These are phyloP conservation scores for Crypturellus tataupa DNA, from an alignment of 2,797 vertebrate genomes.

Conservation along the genomic window DNA sequence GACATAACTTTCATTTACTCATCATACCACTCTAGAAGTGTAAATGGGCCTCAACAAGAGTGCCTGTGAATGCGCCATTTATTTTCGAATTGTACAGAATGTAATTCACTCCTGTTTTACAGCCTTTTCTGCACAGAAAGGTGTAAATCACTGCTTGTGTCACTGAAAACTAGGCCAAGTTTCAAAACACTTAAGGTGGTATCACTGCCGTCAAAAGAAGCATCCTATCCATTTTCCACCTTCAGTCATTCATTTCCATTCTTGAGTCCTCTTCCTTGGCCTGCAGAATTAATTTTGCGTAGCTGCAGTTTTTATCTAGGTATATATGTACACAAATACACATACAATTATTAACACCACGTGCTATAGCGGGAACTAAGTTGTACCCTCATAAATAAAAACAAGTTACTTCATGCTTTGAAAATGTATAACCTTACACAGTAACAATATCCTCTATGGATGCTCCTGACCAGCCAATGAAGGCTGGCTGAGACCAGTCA, in stretches of 20 bases:
- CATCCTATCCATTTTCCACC: not conserved
- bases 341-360: not conserved
- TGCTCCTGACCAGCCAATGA: not conserved
- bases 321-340: not conserved
- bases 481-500: not conserved
- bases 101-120: constrained; percentile 59
- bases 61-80: constrained; percentile 43
- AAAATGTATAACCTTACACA: not conserved
- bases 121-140: constrained; percentile 27
- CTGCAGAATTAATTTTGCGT: not conserved
- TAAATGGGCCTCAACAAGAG: constrained; percentile 51
- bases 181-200: not conserved
- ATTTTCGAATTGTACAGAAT: constrained; percentile 55
- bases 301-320: not conserved
- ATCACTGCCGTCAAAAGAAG: not conserved
- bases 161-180: constrained; percentile 12
- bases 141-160: constrained; percentile 43
- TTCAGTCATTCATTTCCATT: not conserved
- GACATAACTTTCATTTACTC: constrained; percentile 52
- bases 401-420: not conserved
- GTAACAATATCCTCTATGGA: not conserved
- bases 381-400: not conserved
- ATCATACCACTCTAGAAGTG: constrained; percentile 48
- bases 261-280: not conserved
- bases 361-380: not conserved